Evolutionary conservation across 1,140 invertebrate species (phyloP), one percentile per base, ranked within the genome.

Genomic region (Drosophila seguyi): DNA sequence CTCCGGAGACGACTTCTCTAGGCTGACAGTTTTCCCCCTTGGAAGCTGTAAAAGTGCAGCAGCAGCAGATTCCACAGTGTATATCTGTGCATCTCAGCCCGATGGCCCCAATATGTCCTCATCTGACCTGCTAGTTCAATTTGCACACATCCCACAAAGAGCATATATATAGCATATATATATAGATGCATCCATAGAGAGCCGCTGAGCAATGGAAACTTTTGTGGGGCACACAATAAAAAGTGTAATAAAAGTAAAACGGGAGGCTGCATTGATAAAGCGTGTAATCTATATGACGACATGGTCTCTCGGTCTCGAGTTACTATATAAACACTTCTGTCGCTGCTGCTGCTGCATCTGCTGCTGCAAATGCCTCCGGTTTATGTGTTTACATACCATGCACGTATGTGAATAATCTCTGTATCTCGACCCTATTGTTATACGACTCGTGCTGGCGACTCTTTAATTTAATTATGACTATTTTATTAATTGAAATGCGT

Each of bases 401-500:
- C 29, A 45, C 57, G 22, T 79, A 47, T 58, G 36, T 48, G 29
- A 38, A 31, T 47, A 69, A 69, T 71, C 67, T 67, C 41, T 34
- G 41, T 4, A 68, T 55, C 52, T 38, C 55, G 42, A 39, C 52
- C 65, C 55, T 60, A 76, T 76, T 76, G 63, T 68, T 76, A 76
- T 76, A 76, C 73, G 74, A 76, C 62, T 59, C 74, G 60, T 77
- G 74, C 72, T 14, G 65, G 20, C 45, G 50, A 69, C 41, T 39
- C 36, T 67, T 87, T 88, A 87, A 87, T 87, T 87, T 88, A 87
- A 87, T 87, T 87, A 87, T 83, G 80, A 88, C 76, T 66, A 68
- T 81, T 88, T 87, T 80, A 84, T 90, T 87, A 87, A 87, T 87
- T 80, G 65, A 87, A 88, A 71, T 90, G 79, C 83, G 75, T 76